Percentiles rank a stretch among this genome's conserved stretches.
These are phyloP conservation scores for Cotesia chilonis DNA, from an alignment of 1,140 invertebrate genomes.

Conservation along the genomic window DNA sequence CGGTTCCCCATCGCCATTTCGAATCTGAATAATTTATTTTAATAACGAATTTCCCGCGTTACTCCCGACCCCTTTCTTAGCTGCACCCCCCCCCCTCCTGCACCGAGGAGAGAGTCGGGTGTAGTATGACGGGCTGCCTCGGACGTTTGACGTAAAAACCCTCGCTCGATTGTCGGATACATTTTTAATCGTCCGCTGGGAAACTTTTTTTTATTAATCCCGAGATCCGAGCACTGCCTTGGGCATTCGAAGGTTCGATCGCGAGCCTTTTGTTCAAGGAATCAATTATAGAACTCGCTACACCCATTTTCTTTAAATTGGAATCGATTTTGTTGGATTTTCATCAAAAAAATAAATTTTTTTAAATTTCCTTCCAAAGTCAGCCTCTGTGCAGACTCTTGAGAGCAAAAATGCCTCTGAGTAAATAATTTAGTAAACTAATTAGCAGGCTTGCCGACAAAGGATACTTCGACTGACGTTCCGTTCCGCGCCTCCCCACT, in stretches of 20 bases:
- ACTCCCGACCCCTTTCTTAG: neutral
- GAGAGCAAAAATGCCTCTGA: slow-evolving; percentile 2
- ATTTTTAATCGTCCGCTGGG: slow-evolving; percentile 50
- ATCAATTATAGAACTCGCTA: too few relatives aligned
- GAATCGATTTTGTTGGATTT: too few relatives aligned
- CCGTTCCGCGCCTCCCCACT: too few relatives aligned
- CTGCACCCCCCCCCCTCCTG: neutral
- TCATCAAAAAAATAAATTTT: too few relatives aligned
- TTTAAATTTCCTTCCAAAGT: too few relatives aligned
- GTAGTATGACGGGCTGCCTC: slow-evolving; percentile 40
- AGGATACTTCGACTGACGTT: slow-evolving; percentile 37
- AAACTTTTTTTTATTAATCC: slow-evolving; percentile 16
- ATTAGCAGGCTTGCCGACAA: slow-evolving; percentile 65
- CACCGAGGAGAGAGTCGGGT: neutral
- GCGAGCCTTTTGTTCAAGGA: too few relatives aligned
- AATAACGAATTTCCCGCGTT: slow-evolving; percentile 58
- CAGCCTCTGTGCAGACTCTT: too few relatives aligned
- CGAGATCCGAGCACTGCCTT: too few relatives aligned
- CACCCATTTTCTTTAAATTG: too few relatives aligned
- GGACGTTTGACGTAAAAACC: slow-evolving; percentile 52
- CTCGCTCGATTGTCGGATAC: slow-evolving; percentile 48
- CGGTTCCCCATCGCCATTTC: slow-evolving; percentile 60
- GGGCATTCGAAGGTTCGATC: too few relatives aligned
- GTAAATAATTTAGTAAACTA: slow-evolving; percentile 67
- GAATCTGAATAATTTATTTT: slow-evolving; percentile 65